Base-by-base conservation (phyloP, 2,888 invertebrate genomes). In the Dynastes tityus region DNA sequence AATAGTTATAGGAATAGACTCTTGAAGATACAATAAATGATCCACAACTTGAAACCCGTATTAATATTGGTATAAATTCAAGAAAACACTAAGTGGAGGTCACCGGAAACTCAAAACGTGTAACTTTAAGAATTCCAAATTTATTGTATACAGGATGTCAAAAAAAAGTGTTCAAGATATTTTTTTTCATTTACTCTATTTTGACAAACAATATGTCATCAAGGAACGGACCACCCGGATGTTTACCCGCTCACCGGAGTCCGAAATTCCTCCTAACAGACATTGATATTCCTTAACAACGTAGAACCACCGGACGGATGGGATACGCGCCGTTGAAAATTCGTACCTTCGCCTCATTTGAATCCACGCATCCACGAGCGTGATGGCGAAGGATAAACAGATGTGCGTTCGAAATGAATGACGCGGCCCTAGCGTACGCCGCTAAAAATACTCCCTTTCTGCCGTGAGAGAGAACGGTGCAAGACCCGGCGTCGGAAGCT, bases 321-420 rank as follows among this genome's bases (percentile, higher is more conserved):
- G 16, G 77, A 61, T 29, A 32, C 76, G 67, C 63, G 22, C 78
- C 22, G 55, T 40, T 73, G 78, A 64, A 80, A 80, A 80, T 80
- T 81, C 80, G 75, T 74, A 79, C 77, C 68, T 79, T 80, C 78
- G 80, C 65, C 70, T 64, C 82, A 82, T 82, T 82, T 82, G 71
- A 58, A 55, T 80, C 77, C 77, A 82, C 80, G 82, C 79, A 80
- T 79, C 79, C 45, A 76, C 32, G 79, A 75, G 70, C 77, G 55
- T 77, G 77, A 65, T 75, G 79, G 74, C 77, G 78, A 78, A 78
- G 79, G 78, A 78, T 80, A 78, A 80, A 55, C 82, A 82, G 78
- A 80, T 80, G 80, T 76, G 63, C 65, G 76, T 80, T 77, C 61
- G 58, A 58, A 76, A 67, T 58, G 67, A 76, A 65, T 65, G 55